Evolutionary conservation across 2,888 invertebrate species (phyloP), one percentile per base, ranked within the genome.

Genomic region (Metalampra italica): DNA sequence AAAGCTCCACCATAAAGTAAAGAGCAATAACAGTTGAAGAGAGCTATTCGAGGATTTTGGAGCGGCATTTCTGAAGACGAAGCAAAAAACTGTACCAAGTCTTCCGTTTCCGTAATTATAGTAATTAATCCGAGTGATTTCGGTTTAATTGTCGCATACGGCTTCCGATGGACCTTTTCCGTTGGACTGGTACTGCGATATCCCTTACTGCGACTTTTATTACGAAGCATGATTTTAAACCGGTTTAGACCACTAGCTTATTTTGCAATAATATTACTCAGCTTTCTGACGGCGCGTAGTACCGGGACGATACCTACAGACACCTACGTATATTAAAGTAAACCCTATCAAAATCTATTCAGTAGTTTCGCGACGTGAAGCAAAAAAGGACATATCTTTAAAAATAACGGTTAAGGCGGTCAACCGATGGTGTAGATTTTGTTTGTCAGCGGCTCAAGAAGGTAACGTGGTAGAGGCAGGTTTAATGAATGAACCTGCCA

Each of bases 71-170:
- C 66, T 64, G 56, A 61, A 60, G 59, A 64, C 64, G 61, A 71
- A 70, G 74, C 68, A 70, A 67, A n/a, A 69, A 69, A 68, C 59
- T 59, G 71, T 58, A 62, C 62, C 64, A 65, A 71, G 73, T 66
- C 74, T 82, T 86, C 88, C 83, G 85, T 78, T 85, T 87, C 88
- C 86, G 80, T 79, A 77, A 87, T 86, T 87, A 88, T 75, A 79
- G 76, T 80, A 86, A 88, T 86, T 80, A 83, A 77, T 74, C 69
- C 64, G 65, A 77, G 69, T 73, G 83, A 83, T 85, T 87, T 82
- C 68, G 70, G 75, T 75, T 73, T 85, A 86, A 88, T 84, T 82
- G 76, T 78, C 71, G 56, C 62, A 65, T 69, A 72, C 71, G 68
- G 67, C 68, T 75, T 82, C 78, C 76, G 82, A 81, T 79, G 80